A percentile compares a stretch with the other conserved stretches of the same genome.
These are phyloP conservation scores for Megaceryle alcyon DNA, from an alignment of 2,797 vertebrate genomes.

Conservation along the genomic window DNA sequence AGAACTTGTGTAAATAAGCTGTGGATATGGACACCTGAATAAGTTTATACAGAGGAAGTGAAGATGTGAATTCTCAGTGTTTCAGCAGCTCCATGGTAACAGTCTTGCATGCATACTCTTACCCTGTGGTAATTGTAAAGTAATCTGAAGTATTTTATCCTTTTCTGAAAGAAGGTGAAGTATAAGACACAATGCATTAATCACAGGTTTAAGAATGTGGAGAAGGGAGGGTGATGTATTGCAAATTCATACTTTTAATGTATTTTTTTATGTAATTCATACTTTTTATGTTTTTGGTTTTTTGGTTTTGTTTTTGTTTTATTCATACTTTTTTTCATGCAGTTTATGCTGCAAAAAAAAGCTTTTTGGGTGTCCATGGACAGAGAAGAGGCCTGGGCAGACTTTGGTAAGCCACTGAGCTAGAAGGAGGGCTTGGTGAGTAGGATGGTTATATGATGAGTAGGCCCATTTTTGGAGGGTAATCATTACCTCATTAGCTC, in stretches of 20 bases:
- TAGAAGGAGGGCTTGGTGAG: neutral
- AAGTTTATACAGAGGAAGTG: slow-evolving; percentile 4
- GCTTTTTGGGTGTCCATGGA: neutral
- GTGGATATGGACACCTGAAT: neutral
- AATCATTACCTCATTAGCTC: neutral
- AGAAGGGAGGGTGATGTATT: neutral
- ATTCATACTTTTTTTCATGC: neutral
- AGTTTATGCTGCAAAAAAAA: neutral
- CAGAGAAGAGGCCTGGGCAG: neutral
- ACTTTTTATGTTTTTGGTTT: too few species aligned
- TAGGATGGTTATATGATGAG: neutral
- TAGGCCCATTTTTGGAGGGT: neutral
- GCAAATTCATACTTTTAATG: neutral
- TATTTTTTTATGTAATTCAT: too few species aligned
- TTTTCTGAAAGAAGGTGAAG: neutral
- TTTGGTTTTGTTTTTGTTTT: too few species aligned
- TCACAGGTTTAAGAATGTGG: neutral
- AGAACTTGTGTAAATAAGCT: slow-evolving; percentile 44
- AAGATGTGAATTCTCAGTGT: neutral
- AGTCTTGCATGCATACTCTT: slow-evolving; percentile 6
- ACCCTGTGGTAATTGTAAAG: slow-evolving; percentile 1
- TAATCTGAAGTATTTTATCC: slow-evolving; percentile 22
- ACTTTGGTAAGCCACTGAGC: neutral
- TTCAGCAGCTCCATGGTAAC: slow-evolving; percentile 54
- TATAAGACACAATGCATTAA: neutral